Evolutionary conservation across 2,113 vertebrate species (phyloP), one percentile per base, ranked within the genome.

Genomic region (Catharus minimus): DNA sequence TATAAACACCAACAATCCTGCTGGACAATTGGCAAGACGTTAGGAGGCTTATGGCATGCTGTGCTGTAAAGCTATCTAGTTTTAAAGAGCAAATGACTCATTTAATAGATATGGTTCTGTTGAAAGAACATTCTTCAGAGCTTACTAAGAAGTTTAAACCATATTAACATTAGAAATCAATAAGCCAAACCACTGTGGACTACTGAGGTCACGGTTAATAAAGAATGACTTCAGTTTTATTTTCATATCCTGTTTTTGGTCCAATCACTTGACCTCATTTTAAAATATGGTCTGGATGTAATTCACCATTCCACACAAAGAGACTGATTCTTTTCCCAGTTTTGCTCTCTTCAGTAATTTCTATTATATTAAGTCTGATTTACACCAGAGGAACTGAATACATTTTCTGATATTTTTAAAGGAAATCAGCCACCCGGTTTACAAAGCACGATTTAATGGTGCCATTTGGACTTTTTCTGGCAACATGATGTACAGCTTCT

Each of bases 131-230:
- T 92, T 94, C 82, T 94, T 91, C 78, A 88, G 83, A 86, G 93
- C 79, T 92, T 90, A 95, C 49, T 55, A 95, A 95, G 86, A 93
- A 75, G 58, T 92, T 96, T 93, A 95, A 95, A 94, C 76, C 57
- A 69, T 84, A 91, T 95, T 84, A 92, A 92, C 88, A 91, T 94
- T 81, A 94, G 93, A 96, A 95, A 95, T 92, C 93, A 95, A 93
- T 94, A 83, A 94, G 62, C 76, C 89, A 96, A 94, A 94, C 91
- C 88, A 90, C 64, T 73, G 68, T 52, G 90, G 71, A 86, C 90
- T 92, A 78, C 78, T 49, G 86, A 94, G 88, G 84, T 94, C 93
- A 95, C 11, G 50, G 86, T 65, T 91, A 93, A 95, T 94, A 96
- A 94, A 91, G 76, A 95, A 18, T 21, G 4, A 75, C 72, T 94